Percentiles rank a stretch among this genome's conserved stretches.
Conservation (phyloP, 2,888 invertebrate genomes). For the Eupithecia subumbrata region DNA sequence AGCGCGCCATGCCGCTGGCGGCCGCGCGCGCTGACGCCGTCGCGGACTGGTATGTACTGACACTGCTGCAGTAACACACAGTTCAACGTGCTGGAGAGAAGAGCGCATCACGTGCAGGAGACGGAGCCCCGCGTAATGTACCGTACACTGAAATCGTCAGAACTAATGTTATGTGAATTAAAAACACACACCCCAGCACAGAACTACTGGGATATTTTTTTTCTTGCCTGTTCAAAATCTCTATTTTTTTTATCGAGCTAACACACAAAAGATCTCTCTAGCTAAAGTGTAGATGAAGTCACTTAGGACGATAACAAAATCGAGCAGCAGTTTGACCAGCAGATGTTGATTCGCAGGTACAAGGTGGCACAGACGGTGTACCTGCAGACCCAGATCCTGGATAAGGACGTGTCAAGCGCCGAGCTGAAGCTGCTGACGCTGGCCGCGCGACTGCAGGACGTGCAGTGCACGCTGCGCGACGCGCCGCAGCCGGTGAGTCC, state of each 20-base stretch:
- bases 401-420: conserved; percentile 86
- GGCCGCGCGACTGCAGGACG: conserved; percentile 75
- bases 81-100: conserved; percentile 86
- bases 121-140: conserved; percentile 85
- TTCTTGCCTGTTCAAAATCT: not conserved
- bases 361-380: conserved; percentile 94
- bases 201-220: too few relatives aligned
- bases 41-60: conserved; percentile 56
- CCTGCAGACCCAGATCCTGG: conserved; percentile 91
- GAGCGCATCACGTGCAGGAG: conserved; percentile 90
- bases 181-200: too few relatives aligned
- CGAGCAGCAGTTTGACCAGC: not conserved
- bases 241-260: too few relatives aligned
- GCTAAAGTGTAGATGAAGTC: not conserved
- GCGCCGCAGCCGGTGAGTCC: conserved; percentile 38
- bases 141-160: not conserved
- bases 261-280: not conserved
- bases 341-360: conserved; percentile 73
- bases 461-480: conserved; percentile 55
- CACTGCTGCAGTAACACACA: not conserved
- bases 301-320: not conserved
- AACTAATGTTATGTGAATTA: not conserved
- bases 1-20: conserved; percentile 88
- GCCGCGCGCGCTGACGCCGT: conserved; percentile 85
- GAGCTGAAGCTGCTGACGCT: conserved; percentile 74